Conservation (phyloP, 64 coral and sea anemone species). For the Stylophora pistillata region DNA sequence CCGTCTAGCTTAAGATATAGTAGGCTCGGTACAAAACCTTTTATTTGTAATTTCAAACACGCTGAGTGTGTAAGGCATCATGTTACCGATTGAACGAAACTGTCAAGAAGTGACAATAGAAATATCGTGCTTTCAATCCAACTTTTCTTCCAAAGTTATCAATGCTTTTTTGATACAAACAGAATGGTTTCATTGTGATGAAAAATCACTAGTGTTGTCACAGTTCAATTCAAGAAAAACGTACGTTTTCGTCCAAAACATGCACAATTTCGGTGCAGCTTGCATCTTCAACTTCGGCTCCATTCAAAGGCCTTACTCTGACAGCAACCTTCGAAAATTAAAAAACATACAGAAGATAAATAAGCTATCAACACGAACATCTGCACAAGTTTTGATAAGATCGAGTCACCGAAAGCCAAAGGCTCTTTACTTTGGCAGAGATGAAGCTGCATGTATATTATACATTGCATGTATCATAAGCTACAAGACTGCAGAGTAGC, state of each 20-base stretch:
- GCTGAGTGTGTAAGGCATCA: too few relatives aligned
- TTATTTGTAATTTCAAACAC: too few relatives aligned
- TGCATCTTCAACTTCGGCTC: conserved; percentile 34
- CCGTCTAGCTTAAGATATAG: too few relatives aligned
- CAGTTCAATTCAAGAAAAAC: neutral
- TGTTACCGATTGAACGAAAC: too few relatives aligned
- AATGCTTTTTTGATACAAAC: neutral
- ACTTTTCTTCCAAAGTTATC: neutral
- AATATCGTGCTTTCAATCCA: neutral
- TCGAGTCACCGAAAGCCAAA: neutral
- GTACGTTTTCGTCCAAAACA: conserved; percentile 60
- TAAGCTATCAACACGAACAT: neutral
- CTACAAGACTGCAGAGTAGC: neutral
- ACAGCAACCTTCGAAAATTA: conserved; percentile 53
- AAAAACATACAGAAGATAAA: neutral
- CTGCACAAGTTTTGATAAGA: neutral
- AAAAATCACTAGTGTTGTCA: neutral
- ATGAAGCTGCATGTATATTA: neutral
- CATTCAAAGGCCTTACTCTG: conserved; percentile 63
- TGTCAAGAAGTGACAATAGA: neutral
- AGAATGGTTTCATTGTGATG: too few relatives aligned
- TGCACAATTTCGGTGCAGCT: conserved; percentile 54
- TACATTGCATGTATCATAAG: neutral
- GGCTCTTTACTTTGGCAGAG: neutral
- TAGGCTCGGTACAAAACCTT: too few relatives aligned